Evolutionary conservation across 1,140 invertebrate species (phyloP), one percentile per base, ranked within the genome.

Genomic region (Papilio helenus): DNA sequence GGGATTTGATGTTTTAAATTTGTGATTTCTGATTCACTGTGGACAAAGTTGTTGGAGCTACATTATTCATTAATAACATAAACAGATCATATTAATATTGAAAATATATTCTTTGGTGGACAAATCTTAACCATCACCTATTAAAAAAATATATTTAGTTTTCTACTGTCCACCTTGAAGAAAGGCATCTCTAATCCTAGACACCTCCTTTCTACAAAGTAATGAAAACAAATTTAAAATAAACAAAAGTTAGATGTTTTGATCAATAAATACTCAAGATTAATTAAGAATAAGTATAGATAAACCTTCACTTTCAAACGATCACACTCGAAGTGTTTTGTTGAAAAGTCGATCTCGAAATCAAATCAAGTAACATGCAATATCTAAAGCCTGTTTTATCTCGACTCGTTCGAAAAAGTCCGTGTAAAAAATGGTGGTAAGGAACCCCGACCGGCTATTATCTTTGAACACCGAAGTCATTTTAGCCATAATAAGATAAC

Each of bases 401-500:
- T 88, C 76, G 78, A 74, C 58, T 73, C 80, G 34, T 82, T 87
- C 85, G 83, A 92, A 90, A 89, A 88, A 91, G 80, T 83, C 65
- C 72, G 79, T 81, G 81, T 90, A 92, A 93, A 93, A 93, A 91
- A 90, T 85, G 85, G 85, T 90, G 84, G 87, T 84, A 85, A 87
- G 79, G 89, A 89, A 88, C 91, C 87, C 91, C 85, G 86, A 79
- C 80, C 86, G 79, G 84, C 89, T 91, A 93, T 94, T 94, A 94
- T 94, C 92, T 94, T 87, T 86, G 90, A 93, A 94, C 93, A 94
- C 91, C 92, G 87, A 94, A 94, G 90, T 94, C 93, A 94, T 94
- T 94, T 94, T 94, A 94, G 90, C 91, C 90, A 93, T 94, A 94
- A 94, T 94, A 94, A 94, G 93, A 94, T 94, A 94, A 94, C 92